A percentile compares a stretch with the other conserved stretches of the same genome.
Conservation (phyloP, 2,113 vertebrate species). For the Zeus faber region DNA sequence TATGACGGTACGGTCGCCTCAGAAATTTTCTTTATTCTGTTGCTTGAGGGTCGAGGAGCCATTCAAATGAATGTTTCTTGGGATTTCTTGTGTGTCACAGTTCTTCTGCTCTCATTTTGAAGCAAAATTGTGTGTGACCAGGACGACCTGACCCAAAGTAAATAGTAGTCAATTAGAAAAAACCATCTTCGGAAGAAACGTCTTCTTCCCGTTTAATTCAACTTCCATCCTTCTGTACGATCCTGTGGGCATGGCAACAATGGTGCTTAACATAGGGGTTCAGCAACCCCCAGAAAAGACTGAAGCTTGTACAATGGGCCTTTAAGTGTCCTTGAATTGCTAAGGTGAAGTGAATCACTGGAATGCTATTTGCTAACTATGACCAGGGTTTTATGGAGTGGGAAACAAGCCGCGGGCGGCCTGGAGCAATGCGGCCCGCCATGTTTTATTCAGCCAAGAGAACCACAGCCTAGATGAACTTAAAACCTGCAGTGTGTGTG, state of each 20-base stretch:
- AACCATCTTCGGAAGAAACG: too few relatives aligned
- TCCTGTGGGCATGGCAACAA: background rate
- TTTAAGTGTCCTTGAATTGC: background rate
- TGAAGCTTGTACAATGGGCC: background rate
- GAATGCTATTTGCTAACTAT: background rate
- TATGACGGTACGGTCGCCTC: too few relatives aligned
- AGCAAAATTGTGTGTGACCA: too few relatives aligned
- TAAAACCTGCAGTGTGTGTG: background rate
- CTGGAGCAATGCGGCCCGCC: background rate
- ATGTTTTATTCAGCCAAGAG: background rate
- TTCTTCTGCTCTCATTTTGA: too few relatives aligned
- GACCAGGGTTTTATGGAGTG: background rate
- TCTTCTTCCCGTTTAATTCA: too few relatives aligned
- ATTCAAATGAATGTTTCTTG: too few relatives aligned
- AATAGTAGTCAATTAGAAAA: too few relatives aligned
- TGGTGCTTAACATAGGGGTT: background rate
- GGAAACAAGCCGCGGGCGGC: background rate
- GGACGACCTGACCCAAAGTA: too few relatives aligned
- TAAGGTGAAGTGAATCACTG: background rate
- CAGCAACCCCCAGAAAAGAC: background rate
- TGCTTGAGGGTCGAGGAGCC: too few relatives aligned
- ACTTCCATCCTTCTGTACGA: too few relatives aligned
- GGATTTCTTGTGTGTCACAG: too few relatives aligned
- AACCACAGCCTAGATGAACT: background rate
- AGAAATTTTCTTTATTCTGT: too few relatives aligned